These are phyloP conservation scores for Sciurus vulgaris DNA, from an alignment of 2,797 vertebrate genomes.

Conservation along the genomic window DNA sequence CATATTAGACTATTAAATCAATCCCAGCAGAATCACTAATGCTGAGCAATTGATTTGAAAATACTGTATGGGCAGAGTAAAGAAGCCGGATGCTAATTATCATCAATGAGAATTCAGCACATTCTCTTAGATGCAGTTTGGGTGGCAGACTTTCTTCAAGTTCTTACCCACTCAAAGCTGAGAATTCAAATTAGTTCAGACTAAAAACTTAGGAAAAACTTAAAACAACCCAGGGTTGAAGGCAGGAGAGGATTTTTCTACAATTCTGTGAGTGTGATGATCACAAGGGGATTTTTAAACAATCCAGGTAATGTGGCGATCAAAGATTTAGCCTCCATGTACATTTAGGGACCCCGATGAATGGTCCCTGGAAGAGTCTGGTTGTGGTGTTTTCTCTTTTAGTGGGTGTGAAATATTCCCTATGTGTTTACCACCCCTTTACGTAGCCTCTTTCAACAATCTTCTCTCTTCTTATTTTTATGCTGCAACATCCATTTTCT, in stretches of 20 bases:
- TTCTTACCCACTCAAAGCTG: slow-evolving; percentile 71
- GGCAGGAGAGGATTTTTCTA: slow-evolving; percentile 38
- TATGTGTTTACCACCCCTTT: background rate
- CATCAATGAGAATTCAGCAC: slow-evolving; percentile 56
- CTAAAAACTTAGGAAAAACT: slow-evolving; percentile 45
- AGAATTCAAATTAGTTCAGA: slow-evolving; percentile 68
- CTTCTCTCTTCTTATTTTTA: background rate
- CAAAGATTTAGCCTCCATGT: background rate
- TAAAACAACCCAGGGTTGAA: slow-evolving; percentile 32
- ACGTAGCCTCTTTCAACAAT: background rate
- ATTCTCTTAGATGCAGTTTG: slow-evolving; percentile 14
- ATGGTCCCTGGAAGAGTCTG: background rate
- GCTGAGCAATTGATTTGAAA: slow-evolving; percentile 83
- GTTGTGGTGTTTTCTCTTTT: background rate
- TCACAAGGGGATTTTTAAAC: background rate
- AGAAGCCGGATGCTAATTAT: slow-evolving; percentile 77
- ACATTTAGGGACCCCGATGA: background rate
- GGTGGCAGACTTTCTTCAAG: slow-evolving; percentile 57
- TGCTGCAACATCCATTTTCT: background rate
- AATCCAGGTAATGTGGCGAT: background rate
- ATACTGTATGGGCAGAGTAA: slow-evolving; percentile 74
- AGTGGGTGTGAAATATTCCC: background rate
- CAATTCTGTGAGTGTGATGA: background rate
- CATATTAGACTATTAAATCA: slow-evolving; percentile 84
- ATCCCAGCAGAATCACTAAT: slow-evolving; percentile 81